Evolutionary conservation across 1,140 invertebrate species (phyloP).

Genomic region (Anoplolepis gracilipes): DNA sequence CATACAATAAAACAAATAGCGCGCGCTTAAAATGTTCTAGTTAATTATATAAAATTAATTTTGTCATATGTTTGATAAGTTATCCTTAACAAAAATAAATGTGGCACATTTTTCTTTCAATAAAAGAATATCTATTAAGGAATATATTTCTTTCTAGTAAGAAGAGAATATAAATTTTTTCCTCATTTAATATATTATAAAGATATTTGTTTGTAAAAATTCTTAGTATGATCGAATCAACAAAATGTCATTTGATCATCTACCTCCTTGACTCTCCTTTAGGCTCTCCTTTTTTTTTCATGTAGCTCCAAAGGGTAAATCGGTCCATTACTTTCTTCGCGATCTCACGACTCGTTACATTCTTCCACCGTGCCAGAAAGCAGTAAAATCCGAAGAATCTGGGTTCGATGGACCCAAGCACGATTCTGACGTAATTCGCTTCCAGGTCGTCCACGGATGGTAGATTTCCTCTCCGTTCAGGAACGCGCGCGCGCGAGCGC

Average conservation of each 20-base stretch:
- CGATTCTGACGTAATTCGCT: slow-evolving; percentile 76
- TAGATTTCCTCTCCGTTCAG: slow-evolving; percentile 71
- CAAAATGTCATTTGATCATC: not conserved
- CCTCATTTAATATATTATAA: not conserved
- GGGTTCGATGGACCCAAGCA: slow-evolving; percentile 74
- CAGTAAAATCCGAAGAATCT: slow-evolving; percentile 66
- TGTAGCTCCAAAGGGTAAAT: not conserved
- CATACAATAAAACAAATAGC: too few relatives aligned
- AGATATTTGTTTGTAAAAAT: not conserved
- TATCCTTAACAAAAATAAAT: not conserved
- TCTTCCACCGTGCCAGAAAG: slow-evolving; percentile 59
- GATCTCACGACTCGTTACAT: slow-evolving; percentile 30
- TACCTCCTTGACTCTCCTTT: not conserved
- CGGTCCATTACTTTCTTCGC: slow-evolving; percentile 41
- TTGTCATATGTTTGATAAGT: not conserved
- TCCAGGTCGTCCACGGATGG: slow-evolving; percentile 73
- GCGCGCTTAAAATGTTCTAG: too few relatives aligned
- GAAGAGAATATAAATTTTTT: not conserved
- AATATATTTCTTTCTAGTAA: too few relatives aligned
- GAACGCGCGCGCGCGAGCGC: slow-evolving; percentile 24
- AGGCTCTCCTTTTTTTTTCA: too few relatives aligned
- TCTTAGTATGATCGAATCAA: not conserved
- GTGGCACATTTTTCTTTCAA: not conserved
- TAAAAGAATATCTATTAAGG: not conserved
- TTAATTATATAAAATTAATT: slow-evolving; percentile 10